phyloP scores from a whole-genome alignment of 2,888 invertebrate species.

The Drosophila pegasa region DNA sequence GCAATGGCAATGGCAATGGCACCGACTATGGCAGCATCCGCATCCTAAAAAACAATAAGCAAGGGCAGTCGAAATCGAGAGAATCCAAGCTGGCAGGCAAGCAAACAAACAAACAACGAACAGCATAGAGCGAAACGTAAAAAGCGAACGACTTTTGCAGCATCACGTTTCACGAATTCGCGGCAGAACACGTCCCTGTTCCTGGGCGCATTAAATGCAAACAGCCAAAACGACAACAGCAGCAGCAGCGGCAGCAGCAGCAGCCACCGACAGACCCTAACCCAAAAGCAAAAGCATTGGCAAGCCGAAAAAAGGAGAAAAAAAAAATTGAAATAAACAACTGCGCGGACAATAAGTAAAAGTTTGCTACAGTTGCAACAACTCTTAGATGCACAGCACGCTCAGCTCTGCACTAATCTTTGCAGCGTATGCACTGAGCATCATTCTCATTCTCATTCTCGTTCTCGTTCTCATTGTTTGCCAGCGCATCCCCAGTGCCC shows the following conservation, averaged over 20 bases:
- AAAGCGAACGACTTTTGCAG: slow-evolving; percentile 69
- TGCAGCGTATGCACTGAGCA: slow-evolving; percentile 52
- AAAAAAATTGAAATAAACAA: slow-evolving; percentile 73
- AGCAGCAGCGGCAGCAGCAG: slow-evolving; percentile 19
- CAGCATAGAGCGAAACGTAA: slow-evolving; percentile 17
- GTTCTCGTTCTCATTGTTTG: slow-evolving; percentile 52
- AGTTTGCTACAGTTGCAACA: slow-evolving; percentile 69
- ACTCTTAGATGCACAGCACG: slow-evolving; percentile 37
- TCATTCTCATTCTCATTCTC: slow-evolving; percentile 40
- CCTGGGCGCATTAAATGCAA: slow-evolving; percentile 74
- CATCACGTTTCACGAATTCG: slow-evolving; percentile 81
- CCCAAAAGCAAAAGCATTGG: slow-evolving; percentile 40
- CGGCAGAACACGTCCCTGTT: slow-evolving; percentile 76
- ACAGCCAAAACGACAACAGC: slow-evolving; percentile 51
- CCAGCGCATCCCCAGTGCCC: slow-evolving; percentile 4
- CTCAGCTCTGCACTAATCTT: slow-evolving; percentile 49
- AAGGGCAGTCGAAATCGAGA: slow-evolving; percentile 51
- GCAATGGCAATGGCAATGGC: slow-evolving; percentile 34
- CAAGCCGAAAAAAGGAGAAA: slow-evolving; percentile 28
- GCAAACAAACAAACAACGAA: slow-evolving; percentile 37
- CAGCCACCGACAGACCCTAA: slow-evolving; percentile 27
- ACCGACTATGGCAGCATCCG: slow-evolving; percentile 32
- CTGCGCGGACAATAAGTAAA: slow-evolving; percentile 72
- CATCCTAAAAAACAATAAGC: slow-evolving; percentile 55
- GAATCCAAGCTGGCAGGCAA: slow-evolving; percentile 40